Base-by-base conservation (phyloP, 2,113 vertebrate genomes). In the Sclerurus mexicanus region DNA sequence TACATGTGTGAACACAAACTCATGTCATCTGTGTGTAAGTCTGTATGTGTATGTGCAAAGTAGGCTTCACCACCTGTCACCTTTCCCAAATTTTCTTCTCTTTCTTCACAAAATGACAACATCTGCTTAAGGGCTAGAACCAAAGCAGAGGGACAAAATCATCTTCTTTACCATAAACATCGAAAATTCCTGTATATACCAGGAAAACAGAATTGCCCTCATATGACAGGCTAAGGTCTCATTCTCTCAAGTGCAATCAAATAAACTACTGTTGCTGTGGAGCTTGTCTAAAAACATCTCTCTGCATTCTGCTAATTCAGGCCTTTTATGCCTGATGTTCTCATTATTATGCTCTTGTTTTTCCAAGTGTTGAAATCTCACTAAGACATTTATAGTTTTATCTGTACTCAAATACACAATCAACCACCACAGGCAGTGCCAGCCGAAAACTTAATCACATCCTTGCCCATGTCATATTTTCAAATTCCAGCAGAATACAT, bases 331-430 rank as follows among this genome's bases (percentile, higher is more conserved):
- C 93, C 77, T 69, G 78, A 62, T 92, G 60, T 87, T 95, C 67
- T 80, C 63, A 91, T 88, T 86, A 85, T 77, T 84, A 52, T 40
- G 64, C 72, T 95, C 67, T 86, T 94, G 95, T 88, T 95, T 89
- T 88, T 83, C 79, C 24, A 39, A 69, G 82, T 42, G 46, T 63
- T 12, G 3, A 91, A 87, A 90, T 85, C 84, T 93, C 85, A 37
- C 79, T 85, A 2, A 2, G 75, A 93, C 93, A 73, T 91, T 82
- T 69, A 66, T 64, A 52, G 73, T 94, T 92, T 82, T 79, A 46
- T 87, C 89, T 89, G 80, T 88, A 31, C 77, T 89, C 82, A 64
- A 92, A 92, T 93, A 50, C 77, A 85, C 74, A 94, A 87, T 91
- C 77, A 72, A 78, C 73, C 2, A 0, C 81, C 58, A 44, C 66